Conservation (phyloP, 2,113 vertebrate genomes). For the Piprites chloris region DNA sequence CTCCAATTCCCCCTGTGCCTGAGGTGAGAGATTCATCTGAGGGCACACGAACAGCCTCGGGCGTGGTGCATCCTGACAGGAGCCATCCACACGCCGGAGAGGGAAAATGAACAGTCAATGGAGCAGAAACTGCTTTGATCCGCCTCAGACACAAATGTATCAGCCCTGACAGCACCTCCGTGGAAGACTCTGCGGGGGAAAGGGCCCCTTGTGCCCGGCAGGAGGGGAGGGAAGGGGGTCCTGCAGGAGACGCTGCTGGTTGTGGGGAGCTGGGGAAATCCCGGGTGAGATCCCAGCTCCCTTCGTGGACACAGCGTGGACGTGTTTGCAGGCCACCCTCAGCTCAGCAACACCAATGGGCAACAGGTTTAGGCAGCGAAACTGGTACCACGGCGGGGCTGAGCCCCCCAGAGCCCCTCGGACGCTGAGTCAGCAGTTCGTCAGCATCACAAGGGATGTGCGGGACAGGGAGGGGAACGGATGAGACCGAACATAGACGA, state of each 20-base stretch:
- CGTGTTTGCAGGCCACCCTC: neutral
- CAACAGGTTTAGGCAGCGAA: neutral
- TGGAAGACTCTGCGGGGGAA: neutral
- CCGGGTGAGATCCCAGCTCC: neutral
- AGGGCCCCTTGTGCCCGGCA: neutral
- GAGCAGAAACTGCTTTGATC: slow-evolving; percentile 18
- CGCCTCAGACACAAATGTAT: neutral
- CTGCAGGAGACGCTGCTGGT: accelerated
- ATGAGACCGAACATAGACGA: neutral
- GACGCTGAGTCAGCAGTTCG: neutral
- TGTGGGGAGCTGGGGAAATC: neutral
- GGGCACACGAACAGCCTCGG: neutral
- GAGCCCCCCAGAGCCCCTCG: neutral
- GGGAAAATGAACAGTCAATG: neutral
- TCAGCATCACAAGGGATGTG: too few relatives aligned
- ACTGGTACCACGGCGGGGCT: neutral
- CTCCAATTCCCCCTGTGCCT: neutral
- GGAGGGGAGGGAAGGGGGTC: neutral
- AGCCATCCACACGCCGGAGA: neutral
- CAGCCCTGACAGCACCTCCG: neutral
- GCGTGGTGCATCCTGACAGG: neutral
- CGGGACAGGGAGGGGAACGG: neutral
- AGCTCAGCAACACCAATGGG: neutral
- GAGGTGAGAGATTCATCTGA: neutral
- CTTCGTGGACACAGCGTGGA: accelerated